Evolutionary conservation across 2,888 invertebrate species (phyloP).

Genomic region (Tiphia femorata): DNA sequence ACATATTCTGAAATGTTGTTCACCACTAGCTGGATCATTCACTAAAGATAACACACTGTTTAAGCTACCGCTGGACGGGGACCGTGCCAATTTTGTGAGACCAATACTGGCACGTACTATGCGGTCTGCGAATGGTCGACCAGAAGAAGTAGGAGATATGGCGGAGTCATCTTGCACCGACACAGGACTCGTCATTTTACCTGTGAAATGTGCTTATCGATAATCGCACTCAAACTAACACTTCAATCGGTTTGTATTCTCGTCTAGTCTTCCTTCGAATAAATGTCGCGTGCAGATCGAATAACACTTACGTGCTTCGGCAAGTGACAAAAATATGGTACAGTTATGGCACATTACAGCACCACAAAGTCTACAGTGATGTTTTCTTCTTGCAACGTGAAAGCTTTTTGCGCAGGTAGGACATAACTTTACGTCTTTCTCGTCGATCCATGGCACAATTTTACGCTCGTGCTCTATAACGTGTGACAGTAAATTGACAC

Average conservation of each 20-base stretch:
- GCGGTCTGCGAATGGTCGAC: conserved; percentile 54
- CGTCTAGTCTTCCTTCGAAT: too few species aligned
- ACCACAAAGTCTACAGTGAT: conserved; percentile 96
- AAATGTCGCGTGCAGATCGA: too few species aligned
- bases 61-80: conserved; percentile 71
- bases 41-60: conserved; percentile 64
- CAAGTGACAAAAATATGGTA: conserved; percentile 85
- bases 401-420: conserved; percentile 93
- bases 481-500: conserved; percentile 60
- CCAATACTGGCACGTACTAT: conserved; percentile 60
- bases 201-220: conserved; percentile 57
- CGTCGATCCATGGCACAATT: conserved; percentile 93
- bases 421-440: conserved; percentile 89
- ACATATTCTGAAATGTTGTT: conserved; percentile 79
- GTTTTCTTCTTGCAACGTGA: conserved; percentile 88
- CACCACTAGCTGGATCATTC: conserved; percentile 61
- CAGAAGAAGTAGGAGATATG: conserved; percentile 53
- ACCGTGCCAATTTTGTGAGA: conserved; percentile 61
- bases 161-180: conserved; percentile 62
- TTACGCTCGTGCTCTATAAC: conserved; percentile 76
- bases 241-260: too few species aligned
- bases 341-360: conserved; percentile 94
- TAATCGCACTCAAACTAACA: too few species aligned
- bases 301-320: conserved; percentile 79
- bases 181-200: conserved; percentile 73